Base-by-base conservation (phyloP, 2,888 invertebrate species). In the Philereme vetulata region DNA sequence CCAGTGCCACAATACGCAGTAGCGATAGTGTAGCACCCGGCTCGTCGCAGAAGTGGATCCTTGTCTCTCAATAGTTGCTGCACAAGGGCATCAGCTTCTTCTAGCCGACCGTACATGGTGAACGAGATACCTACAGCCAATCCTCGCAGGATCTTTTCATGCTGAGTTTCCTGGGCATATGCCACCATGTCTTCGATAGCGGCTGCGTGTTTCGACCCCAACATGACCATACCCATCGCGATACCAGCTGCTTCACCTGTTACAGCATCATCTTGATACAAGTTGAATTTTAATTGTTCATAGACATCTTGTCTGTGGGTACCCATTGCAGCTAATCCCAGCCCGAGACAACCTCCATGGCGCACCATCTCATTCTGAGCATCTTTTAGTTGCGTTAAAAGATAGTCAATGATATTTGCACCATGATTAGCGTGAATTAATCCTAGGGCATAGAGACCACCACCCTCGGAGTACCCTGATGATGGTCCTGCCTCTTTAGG, bases 361-460 rank as follows among this genome's bases (percentile, higher is more conserved):
- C 98, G 95, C 4, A 99, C 98, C 95, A 98, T 98, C 94, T 98
- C 98, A 93, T 97, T 98, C 77, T 97, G 97, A 32, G 98, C 98
- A 88, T 98, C 98, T 90, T 98, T 98, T 68, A 99, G 89, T 86
- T 99, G 99, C 56, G 97, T 96, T 76, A 98, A 93, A 70, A 99
- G 94, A 91, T 99, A 99, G 82, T 99, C 98, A 73, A 97, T 97
- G 70, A 98, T 98, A 67, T 97, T 97, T 47, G 97, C 96, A 5
- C 99, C 99, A 88, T 99, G 99, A 86, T 99, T 99, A 7, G 99
- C 99, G 85, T 99, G 99, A 72, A 99, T 99, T 56, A 99, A 93
- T 64, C 99, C 99, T 51, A 99, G 93, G 33, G 99, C 99, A 86
- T 98, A 99, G 0, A 98, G 93, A 21, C 98, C 98, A 75, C 98